Evolutionary conservation across 1,140 invertebrate genomes (phyloP), one percentile per base, ranked within the genome.

Genomic region (Ceratina australensis): DNA sequence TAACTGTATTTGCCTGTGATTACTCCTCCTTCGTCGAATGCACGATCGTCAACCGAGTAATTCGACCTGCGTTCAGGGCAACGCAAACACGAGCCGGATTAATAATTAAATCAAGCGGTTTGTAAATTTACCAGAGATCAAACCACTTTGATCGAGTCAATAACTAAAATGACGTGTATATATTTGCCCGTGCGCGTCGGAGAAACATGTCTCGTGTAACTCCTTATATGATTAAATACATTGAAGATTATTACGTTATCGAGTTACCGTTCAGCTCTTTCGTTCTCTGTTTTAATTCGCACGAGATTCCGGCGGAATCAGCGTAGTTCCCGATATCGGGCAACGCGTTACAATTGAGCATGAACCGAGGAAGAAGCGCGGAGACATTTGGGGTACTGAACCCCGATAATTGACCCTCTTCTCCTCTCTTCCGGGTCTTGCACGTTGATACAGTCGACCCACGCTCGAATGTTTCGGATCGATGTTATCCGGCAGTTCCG

Each of bases 401-500:
- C 73, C 74, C 72, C 56, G 80, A 86, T 87, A 87, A 87, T 87
- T 87, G 85, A 82, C 80, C 84, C 80, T 86, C 81, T 86, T 82
- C 75, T 73, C 65, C 72, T 79, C 79, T 65, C 67, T 80, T 86
- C 76, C 78, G 80, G 64, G 72, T 84, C 68, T 79, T 79, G 79
- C 76, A 79, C 79, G 82, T 78, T 85, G 83, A 85, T 85, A 85
- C 76, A 79, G 75, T 69, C 82, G 47, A 65, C 82, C 67, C 61
- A 65, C 56, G 68, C 66, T 68, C 76, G 68, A 82, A 77, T 74
- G 82, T 85, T 84, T 79, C 83, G 84, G 84, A 86, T 86, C 84
- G 84, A 86, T 86, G 81, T 86, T 85, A 86, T 86, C 84, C 78
- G 80, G 71, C 84, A 79, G 84, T 85, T 86, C 75, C 84, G 84